Base-by-base conservation (phyloP, 2,888 invertebrate species). In the Synanthedon andrenaeformis region DNA sequence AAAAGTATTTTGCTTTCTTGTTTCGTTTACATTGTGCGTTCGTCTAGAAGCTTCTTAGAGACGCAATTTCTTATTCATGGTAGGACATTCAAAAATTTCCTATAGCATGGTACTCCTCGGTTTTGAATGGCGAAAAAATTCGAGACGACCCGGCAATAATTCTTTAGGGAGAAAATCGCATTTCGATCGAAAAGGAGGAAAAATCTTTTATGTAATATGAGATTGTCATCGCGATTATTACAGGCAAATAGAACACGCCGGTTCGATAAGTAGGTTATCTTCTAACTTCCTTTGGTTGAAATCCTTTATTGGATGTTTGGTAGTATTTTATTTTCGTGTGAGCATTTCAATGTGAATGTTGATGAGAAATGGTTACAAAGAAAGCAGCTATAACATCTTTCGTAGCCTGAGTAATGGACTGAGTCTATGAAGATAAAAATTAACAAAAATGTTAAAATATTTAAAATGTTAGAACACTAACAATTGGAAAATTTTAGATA, bases 181-280 rank as follows among this genome's bases (percentile, higher is more conserved):
- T 86, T 86, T 85, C 79, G 81, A 84, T 84, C 82, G 79, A 80
- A 81, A 77, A 82, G 35, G 84, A 84, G 85, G 85, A 83, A 79
- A 86, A 86, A 86, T 85, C 86, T 87, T 87, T 87, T 87, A 85
- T 86, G 85, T 84, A 85, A 85, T 86, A 87, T 85, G 79, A 86
- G 85, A 87, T 87, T 85, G 87, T 87, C 87, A 87, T 86, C 84
- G 86, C 84, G 85, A 86, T 86, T 87, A 87, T 87, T 86, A 86
- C 82, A 85, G 83, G 84, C 82, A 86, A 87, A 87, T 87, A 86
- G 87, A 86, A 86, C 85, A 85, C 84, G 80, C 75, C 76, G 80
- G 82, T 82, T 83, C 86, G 77, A 80, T 86, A 87, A 87, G 82
- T 84, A 81, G 87, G 86, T 87, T 87, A 87, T 85, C 83, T 78